These are phyloP conservation scores for Tenthredo livida DNA, from an alignment of 2,888 invertebrate genomes.

Conservation along the genomic window DNA sequence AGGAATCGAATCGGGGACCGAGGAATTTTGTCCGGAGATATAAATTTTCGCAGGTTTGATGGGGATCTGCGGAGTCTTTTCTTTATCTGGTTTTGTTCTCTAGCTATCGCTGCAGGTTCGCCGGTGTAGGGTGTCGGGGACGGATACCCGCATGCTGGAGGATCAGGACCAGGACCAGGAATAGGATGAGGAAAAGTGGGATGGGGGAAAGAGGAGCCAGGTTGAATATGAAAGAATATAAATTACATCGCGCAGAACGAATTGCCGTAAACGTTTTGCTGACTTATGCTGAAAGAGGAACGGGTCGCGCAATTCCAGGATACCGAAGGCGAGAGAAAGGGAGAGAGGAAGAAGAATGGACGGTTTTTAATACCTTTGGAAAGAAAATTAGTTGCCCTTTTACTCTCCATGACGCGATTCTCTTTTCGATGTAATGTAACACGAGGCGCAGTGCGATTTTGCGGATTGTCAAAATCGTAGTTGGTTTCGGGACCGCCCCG, in stretches of 20 bases:
- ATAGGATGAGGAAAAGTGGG: neutral
- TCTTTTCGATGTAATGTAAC: too few relatives aligned
- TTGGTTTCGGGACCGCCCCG: too few relatives aligned
- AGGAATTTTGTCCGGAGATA: neutral
- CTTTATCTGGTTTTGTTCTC: neutral
- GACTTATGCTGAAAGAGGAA: constrained; percentile 61
- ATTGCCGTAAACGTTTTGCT: constrained; percentile 72
- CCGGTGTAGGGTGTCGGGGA: neutral
- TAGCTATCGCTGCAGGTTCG: neutral
- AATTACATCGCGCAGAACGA: constrained; percentile 69
- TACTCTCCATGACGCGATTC: neutral
- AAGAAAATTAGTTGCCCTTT: constrained; percentile 17
- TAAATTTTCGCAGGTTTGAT: constrained; percentile 1
- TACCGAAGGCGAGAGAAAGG: neutral
- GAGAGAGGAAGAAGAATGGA: neutral
- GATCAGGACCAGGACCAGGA: neutral
- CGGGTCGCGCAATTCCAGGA: neutral
- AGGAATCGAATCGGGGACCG: neutral
- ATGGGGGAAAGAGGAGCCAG: constrained; percentile 40
- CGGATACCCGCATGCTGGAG: neutral
- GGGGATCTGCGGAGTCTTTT: neutral
- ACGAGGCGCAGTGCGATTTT: neutral
- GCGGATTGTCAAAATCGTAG: neutral
- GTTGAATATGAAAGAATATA: constrained; percentile 74
- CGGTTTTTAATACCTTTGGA: constrained; percentile 13